Evolutionary conservation across 2,113 vertebrate genomes (phyloP).

Genomic region (Oreamnos americanus): DNA sequence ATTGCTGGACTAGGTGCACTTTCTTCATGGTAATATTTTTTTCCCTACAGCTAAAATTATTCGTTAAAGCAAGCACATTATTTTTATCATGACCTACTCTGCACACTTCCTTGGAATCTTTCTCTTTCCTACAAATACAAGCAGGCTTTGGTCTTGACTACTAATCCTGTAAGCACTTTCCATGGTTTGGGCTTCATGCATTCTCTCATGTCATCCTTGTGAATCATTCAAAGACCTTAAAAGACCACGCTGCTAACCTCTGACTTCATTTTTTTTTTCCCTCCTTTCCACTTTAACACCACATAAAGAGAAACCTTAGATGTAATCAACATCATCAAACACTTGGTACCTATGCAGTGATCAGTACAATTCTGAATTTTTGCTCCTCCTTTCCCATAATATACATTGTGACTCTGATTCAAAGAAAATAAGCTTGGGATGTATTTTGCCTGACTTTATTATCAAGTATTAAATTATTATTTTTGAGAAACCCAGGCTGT

Average conservation of each 20-base stretch:
- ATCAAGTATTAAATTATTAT: conserved; percentile 67
- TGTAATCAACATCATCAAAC: not conserved
- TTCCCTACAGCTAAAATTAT: conserved; percentile 10
- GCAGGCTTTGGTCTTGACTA: not conserved
- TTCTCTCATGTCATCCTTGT: not conserved
- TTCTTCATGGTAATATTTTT: conserved; percentile 3
- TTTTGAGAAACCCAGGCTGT: conserved; percentile 62
- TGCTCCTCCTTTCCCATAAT: not conserved
- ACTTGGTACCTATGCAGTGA: not conserved
- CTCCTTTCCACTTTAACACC: not conserved
- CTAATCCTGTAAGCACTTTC: not conserved
- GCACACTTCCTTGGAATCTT: not conserved
- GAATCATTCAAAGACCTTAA: not conserved
- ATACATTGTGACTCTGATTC: not conserved
- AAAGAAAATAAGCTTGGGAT: conserved; percentile 49
- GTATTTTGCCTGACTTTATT: conserved; percentile 45
- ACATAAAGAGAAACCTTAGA: not conserved
- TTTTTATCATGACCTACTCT: conserved; percentile 42
- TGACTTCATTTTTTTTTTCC: not conserved
- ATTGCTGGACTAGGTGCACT: not conserved
- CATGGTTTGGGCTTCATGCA: not conserved
- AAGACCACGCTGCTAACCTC: not conserved
- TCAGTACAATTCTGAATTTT: not conserved
- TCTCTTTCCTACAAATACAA: not conserved
- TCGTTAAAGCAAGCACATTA: conserved; percentile 8